phyloP scores from a whole-genome alignment of 2,888 invertebrate genomes.

The Ophion ellenae region DNA sequence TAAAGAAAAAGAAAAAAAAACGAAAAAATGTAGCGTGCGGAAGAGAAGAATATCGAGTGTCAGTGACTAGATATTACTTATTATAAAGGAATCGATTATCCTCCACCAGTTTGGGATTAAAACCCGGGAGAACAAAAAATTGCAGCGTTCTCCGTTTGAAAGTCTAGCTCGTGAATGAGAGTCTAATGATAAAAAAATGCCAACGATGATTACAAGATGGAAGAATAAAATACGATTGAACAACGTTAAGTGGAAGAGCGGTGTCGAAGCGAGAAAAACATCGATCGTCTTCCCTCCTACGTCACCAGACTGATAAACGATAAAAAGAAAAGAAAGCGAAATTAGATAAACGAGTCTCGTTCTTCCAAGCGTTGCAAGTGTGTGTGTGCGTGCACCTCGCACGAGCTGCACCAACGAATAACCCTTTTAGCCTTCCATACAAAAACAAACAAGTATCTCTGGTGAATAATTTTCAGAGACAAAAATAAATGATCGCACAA shows the following conservation, averaged over 20 bases:
- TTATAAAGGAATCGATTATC: background rate
- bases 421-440: conserved; percentile 30
- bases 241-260: background rate
- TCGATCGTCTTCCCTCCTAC: conserved; percentile 52
- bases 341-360: conserved; percentile 17
- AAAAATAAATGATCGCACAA: background rate
- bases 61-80: conserved; percentile 1
- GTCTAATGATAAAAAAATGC: background rate
- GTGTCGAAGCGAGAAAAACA: conserved; percentile 25
- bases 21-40: background rate
- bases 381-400: background rate
- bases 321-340: background rate
- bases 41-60: background rate
- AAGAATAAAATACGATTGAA: background rate
- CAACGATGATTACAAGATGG: background rate
- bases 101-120: background rate
- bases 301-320: background rate
- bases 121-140: background rate
- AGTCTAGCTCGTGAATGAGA: background rate
- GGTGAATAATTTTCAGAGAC: background rate
- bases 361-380: conserved; percentile 47
- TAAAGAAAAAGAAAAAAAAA: background rate
- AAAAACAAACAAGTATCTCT: conserved; percentile 2
- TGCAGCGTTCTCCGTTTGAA: background rate
- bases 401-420: conserved; percentile 28